Evolutionary conservation across 2,113 vertebrate genomes (phyloP).

Genomic region (Crotalus tigris): DNA sequence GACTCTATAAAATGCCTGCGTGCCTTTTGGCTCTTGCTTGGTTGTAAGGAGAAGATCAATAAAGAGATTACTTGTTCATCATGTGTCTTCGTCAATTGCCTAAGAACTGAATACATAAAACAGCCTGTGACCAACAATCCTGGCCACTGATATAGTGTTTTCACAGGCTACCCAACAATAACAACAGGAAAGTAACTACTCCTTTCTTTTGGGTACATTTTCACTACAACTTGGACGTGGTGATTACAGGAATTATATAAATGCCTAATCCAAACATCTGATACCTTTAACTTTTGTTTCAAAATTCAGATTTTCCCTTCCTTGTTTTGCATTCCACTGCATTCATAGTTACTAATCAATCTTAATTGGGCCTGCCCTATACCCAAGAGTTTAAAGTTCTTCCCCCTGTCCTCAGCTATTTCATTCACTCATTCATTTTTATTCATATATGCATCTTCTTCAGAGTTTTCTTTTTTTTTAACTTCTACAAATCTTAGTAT

Average conservation of each 20-base stretch:
- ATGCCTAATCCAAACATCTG: not conserved
- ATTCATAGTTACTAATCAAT: not conserved
- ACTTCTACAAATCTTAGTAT: not conserved
- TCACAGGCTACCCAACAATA: not conserved
- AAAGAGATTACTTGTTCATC: too few relatives aligned
- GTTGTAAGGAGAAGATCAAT: too few relatives aligned
- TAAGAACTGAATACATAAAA: too few relatives aligned
- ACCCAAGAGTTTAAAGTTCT: not conserved
- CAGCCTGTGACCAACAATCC: not conserved
- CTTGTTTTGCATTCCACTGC: too few relatives aligned
- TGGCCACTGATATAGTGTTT: not conserved
- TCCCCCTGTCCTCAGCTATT: not conserved
- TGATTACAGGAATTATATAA: not conserved
- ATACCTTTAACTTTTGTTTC: not conserved
- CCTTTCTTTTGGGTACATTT: not conserved
- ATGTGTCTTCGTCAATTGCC: too few relatives aligned
- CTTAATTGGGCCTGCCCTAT: not conserved
- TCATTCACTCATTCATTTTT: not conserved
- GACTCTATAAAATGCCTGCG: too few relatives aligned
- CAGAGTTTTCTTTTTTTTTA: not conserved
- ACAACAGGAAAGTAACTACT: not conserved
- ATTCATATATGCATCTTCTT: not conserved
- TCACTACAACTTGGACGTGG: rapidly evolving
- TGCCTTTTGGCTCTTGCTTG: too few relatives aligned
- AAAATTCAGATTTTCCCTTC: not conserved